Evolutionary conservation across 2,113 vertebrate genomes (phyloP).

Genomic region (Rhinogobius similis): DNA sequence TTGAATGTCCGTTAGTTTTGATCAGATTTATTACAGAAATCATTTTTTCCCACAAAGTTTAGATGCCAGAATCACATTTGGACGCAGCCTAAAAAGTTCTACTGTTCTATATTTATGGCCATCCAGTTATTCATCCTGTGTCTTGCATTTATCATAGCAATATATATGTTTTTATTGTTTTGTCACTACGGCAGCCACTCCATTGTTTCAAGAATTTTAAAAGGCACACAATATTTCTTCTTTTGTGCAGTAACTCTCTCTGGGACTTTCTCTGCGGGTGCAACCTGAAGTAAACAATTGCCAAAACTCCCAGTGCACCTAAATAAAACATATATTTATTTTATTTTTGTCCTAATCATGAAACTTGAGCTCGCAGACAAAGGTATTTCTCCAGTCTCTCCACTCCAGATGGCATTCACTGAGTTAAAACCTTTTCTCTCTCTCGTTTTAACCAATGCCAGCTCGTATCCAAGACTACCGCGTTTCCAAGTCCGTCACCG

Average conservation of each 20-base stretch:
- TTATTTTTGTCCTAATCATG: not conserved
- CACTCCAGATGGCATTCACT: slow-evolving; percentile 43
- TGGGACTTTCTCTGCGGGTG: slow-evolving; percentile 15
- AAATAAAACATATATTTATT: slow-evolving; percentile 10
- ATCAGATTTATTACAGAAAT: no score
- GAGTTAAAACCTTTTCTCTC: slow-evolving; percentile 44
- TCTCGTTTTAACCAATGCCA: slow-evolving; percentile 39
- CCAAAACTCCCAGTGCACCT: not conserved
- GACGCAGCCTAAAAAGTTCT: no score
- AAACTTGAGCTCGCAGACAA: slow-evolving; percentile 25
- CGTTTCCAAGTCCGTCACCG: slow-evolving; percentile 38
- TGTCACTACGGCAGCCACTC: no score
- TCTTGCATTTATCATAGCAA: no score
- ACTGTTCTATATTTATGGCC: no score
- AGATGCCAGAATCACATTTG: no score
- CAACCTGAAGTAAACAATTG: slow-evolving; percentile 34
- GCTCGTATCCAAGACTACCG: slow-evolving; percentile 66
- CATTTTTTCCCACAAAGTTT: no score
- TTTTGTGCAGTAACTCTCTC: slow-evolving; percentile 16
- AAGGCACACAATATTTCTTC: not conserved
- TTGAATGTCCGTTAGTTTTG: no score
- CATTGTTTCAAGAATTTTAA: no score
- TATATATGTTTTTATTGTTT: no score
- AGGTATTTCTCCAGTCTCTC: slow-evolving; percentile 22
- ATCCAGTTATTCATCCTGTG: no score